Evolutionary conservation across 2,113 vertebrate species (phyloP), one percentile per base, ranked within the genome.

Genomic region (Pelobates fuscus): DNA sequence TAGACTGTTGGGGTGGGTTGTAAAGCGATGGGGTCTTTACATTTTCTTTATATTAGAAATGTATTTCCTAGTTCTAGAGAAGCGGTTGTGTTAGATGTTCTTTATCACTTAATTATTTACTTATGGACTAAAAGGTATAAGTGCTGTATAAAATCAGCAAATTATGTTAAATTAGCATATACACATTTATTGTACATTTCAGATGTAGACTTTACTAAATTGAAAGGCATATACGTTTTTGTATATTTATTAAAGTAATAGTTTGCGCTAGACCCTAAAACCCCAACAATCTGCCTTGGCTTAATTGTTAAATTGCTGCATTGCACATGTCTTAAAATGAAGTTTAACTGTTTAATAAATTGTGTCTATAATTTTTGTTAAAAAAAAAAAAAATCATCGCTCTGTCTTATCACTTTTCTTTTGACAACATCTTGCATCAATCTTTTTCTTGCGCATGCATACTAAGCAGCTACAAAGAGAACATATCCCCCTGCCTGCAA

Each of bases 81-180:
- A 88, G 92, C 96, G 92, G 88, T 92, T 93, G 90, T 96, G 86
- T 93, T 98, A 72, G 95, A 97, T 94, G 94, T 98, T 92, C 95
- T 98, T 85, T 94, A 96, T 92, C 95, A 89, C 93, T 96, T 99
- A 94, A 96, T 99, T 92, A 98, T 92, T 92, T 97, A 95, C 96
- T 97, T 98, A 92, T 97, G 97, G 96, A 98, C 96, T 95, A 98
- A 98, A 96, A 95, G 90, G 91, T 98, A 96, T 89, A 98, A 97
- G 94, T 96, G 96, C 94, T 98, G 95, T 94, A 95, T 98, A 91
- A 97, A 99, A 88, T 95, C 95, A 91, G 96, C 95, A 87, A 95
- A 95, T 94, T 98, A 97, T 94, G 95, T 97, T 95, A 96, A 97
- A 94, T 92, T 97, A 94, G 94, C 95, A 90, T 96, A 94, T 84